Conservation (phyloP, 2,797 vertebrate genomes). For the Hyperoplus lanceolatus region DNA sequence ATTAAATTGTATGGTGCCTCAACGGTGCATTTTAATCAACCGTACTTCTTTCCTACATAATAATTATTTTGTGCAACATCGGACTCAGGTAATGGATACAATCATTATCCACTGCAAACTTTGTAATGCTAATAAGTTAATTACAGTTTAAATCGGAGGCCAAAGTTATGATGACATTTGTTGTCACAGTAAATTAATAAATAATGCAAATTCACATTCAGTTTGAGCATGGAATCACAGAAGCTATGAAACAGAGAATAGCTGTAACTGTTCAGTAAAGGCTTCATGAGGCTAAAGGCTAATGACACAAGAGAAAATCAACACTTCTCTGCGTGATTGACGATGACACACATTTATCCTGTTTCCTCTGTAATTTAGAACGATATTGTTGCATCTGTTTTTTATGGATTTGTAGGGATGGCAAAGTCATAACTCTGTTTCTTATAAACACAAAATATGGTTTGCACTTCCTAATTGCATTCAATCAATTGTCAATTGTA, state of each 20-base stretch:
- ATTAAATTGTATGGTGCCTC: conserved; percentile 40
- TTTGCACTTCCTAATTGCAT: no score
- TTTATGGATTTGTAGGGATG: no score
- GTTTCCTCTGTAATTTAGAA: neutral
- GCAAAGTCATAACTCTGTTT: no score
- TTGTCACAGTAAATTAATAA: neutral
- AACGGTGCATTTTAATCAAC: conserved; percentile 47
- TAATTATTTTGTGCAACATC: conserved; percentile 14
- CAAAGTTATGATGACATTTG: neutral
- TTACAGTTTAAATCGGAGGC: neutral
- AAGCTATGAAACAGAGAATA: neutral
- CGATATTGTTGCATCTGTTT: neutral
- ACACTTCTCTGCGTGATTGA: neutral
- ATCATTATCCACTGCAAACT: conserved; percentile 12
- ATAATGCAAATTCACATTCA: neutral
- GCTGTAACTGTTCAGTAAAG: neutral
- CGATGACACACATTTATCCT: neutral
- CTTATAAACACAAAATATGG: no score
- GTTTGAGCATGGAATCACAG: neutral
- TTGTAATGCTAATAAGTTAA: conserved; percentile 1
- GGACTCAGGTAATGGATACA: conserved; percentile 23
- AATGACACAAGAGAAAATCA: neutral
- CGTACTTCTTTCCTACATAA: conserved; percentile 33
- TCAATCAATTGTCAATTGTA: no score
- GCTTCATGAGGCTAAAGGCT: conserved; percentile 1